Evolutionary conservation across 1,140 invertebrate genomes (phyloP), one percentile per base, ranked within the genome.

Genomic region (Calephelis nemesis): DNA sequence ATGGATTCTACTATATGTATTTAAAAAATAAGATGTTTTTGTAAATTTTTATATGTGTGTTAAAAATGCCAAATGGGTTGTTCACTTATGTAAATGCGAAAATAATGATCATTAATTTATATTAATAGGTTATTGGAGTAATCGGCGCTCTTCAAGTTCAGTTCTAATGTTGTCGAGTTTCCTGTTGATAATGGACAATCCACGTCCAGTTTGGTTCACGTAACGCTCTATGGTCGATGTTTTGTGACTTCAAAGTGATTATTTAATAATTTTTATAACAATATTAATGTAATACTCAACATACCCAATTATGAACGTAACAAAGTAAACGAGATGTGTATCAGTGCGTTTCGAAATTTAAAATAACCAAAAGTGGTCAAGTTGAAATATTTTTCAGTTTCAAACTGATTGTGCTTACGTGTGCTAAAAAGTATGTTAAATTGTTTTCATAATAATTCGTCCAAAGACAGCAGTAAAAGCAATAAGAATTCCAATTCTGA

Each of bases 101-200:
- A n/a, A 60, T 49, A 49, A 49, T 58, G 12, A 12, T 12, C 39
- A 60, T 60, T 40, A 7, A 50, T n/a, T 50, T 15, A 60, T 60
- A 39, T 60, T 39, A n/a, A 12, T 19, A 39, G 10, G 52, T 9
- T 45, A 39, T 60, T 60, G 6, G 12, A 40, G 19, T 7, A 12
- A 60, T 60, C 7, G 54, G 54, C 39, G 30, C 54, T 40, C 19
- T 12, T 5, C 30, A 40, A 40, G 54, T 40, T 40, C 54, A 60
- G 30, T 60, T 39, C 5, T 8, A 10, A 10, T 54, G 15, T 58
- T 40, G 30, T 40, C 15, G 54, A 60, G 54, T 60, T 60, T 60
- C 54, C 54, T 60, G 54, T 60, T 12, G 54, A 60, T 60, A 40
- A 60, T 60, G 30, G 12, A 40, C 39, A 60, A 60, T 40, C 19